Percentiles rank a stretch among this genome's conserved stretches.
Evolutionary conservation across 2,797 vertebrate genomes (phyloP).

Genomic region (Oryzias dopingdopingensis): DNA sequence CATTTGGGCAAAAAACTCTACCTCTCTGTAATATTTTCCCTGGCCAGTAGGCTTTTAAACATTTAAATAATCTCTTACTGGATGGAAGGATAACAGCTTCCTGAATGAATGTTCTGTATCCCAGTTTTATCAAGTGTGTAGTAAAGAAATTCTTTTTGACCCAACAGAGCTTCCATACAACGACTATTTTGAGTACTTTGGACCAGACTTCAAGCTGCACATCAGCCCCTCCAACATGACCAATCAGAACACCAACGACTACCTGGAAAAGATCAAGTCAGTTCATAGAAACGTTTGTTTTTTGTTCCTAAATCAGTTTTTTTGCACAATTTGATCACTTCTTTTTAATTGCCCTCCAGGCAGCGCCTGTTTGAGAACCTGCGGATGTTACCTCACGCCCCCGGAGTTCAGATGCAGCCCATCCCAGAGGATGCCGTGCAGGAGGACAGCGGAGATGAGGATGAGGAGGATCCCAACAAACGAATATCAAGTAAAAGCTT

Average conservation of each 20-base stretch:
- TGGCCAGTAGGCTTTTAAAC: too few relatives aligned
- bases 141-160: not conserved
- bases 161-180: conserved; percentile 90
- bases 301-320: not conserved
- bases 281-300: conserved; percentile 4
- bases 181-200: conserved; percentile 98
- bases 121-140: too few relatives aligned
- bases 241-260: conserved; percentile 98
- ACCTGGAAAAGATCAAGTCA: conserved; percentile 95
- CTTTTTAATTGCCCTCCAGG: conserved; percentile 33
- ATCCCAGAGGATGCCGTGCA: conserved; percentile 94
- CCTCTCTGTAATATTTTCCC: too few relatives aligned
- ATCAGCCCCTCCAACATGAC: conserved; percentile 99
- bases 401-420: conserved; percentile 96
- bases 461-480: conserved; percentile 92
- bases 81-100: too few relatives aligned
- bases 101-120: too few relatives aligned
- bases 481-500: conserved; percentile 87
- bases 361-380: conserved; percentile 97
- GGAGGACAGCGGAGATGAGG: conserved; percentile 94
- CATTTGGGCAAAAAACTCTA: too few relatives aligned
- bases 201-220: conserved; percentile 97
- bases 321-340: not conserved
- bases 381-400: conserved; percentile 94
- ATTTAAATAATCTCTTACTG: too few relatives aligned